A percentile compares a stretch with the other conserved stretches of the same genome.
Conservation (phyloP, 2,888 invertebrate genomes). For the Hemicrepidius hirtus region DNA sequence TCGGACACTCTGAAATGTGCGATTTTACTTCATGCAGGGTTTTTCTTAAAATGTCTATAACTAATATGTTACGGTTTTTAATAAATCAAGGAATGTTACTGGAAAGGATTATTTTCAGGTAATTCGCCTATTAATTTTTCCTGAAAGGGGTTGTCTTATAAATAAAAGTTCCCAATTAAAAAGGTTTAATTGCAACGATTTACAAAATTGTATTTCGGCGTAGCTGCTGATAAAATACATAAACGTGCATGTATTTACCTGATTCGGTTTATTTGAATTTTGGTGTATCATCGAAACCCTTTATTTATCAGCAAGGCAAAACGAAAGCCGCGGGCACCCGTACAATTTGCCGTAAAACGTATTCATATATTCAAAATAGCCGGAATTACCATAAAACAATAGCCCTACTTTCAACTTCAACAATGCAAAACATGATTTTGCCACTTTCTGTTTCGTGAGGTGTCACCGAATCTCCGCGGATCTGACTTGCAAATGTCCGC, state of each 20-base stretch:
- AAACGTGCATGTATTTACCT: slow-evolving; percentile 21
- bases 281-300: slow-evolving; percentile 36
- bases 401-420: slow-evolving; percentile 57
- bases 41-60: too few relatives aligned
- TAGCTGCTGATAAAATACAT: not conserved
- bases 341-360: slow-evolving; percentile 51
- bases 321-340: slow-evolving; percentile 42
- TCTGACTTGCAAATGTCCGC: slow-evolving; percentile 64
- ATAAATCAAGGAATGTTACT: too few relatives aligned
- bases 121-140: too few relatives aligned
- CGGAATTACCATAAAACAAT: slow-evolving; percentile 57
- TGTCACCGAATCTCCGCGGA: slow-evolving; percentile 59
- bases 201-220: not conserved
- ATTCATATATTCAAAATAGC: slow-evolving; percentile 58
- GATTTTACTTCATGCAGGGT: too few relatives aligned
- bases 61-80: too few relatives aligned
- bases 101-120: too few relatives aligned
- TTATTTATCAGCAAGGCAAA: slow-evolving; percentile 42
- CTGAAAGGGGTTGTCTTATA: too few relatives aligned
- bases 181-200: too few relatives aligned
- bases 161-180: too few relatives aligned
- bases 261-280: slow-evolving; percentile 34
- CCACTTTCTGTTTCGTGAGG: slow-evolving; percentile 62
- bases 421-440: slow-evolving; percentile 60
- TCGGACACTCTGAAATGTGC: too few relatives aligned